phyloP scores from a whole-genome alignment of 2,113 vertebrate genomes.

The Rhadina sibilatrix region DNA sequence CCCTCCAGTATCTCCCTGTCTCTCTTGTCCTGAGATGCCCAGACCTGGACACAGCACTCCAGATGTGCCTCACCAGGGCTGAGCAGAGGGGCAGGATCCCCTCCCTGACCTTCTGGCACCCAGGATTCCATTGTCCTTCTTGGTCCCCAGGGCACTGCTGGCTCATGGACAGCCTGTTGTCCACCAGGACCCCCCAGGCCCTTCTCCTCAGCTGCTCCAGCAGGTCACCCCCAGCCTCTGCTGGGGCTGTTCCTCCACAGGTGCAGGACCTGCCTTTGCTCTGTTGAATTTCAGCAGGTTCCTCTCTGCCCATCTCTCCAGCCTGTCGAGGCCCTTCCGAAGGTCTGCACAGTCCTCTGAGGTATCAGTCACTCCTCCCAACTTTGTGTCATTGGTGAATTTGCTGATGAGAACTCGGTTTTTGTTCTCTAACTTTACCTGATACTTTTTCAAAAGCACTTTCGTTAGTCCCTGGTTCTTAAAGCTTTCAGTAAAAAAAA shows the following conservation, averaged over 20 bases:
- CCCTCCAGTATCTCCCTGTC: background rate
- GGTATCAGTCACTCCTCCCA: background rate
- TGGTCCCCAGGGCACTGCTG: background rate
- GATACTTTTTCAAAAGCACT: background rate
- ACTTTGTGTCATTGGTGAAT: background rate
- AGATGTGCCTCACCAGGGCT: background rate
- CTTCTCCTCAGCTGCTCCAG: background rate
- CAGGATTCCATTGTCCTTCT: background rate
- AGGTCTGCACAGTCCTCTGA: background rate
- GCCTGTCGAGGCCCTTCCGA: accelerated
- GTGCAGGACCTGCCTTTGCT: background rate
- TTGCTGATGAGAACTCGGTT: background rate
- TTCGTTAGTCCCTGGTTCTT: background rate
- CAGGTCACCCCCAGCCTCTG: background rate
- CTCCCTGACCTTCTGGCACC: background rate
- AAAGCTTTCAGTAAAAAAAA: background rate
- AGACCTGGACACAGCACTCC: background rate
- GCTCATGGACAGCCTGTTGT: background rate
- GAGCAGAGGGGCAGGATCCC: background rate
- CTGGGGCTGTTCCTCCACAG: background rate
- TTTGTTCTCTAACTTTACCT: background rate
- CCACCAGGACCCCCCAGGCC: background rate
- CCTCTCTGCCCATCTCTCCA: background rate
- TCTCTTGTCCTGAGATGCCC: background rate
- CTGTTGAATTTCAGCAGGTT: background rate